These are phyloP conservation scores for Psittacula echo DNA, from an alignment of 2,797 vertebrate species.

Conservation along the genomic window DNA sequence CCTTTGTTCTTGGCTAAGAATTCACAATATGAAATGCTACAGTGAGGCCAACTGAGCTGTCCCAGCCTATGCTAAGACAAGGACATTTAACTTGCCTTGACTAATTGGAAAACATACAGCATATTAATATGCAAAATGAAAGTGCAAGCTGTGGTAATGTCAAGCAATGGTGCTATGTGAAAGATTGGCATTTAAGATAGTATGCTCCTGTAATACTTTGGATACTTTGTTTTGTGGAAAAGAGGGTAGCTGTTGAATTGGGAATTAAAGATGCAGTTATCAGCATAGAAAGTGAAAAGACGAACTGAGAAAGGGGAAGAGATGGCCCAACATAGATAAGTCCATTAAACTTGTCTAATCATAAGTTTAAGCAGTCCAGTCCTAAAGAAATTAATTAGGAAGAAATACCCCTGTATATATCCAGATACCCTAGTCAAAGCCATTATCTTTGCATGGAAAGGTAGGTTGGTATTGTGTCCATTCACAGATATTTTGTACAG, in stretches of 20 bases:
- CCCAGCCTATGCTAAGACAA: slow-evolving; percentile 68
- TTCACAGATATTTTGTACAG: background rate
- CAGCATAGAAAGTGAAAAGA: background rate
- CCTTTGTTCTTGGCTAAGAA: slow-evolving; percentile 43
- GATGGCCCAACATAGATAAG: background rate
- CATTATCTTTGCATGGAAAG: background rate
- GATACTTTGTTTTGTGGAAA: background rate
- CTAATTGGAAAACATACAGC: slow-evolving; percentile 78
- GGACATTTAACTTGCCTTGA: slow-evolving; percentile 78
- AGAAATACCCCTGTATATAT: background rate
- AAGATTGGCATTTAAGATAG: slow-evolving; percentile 36
- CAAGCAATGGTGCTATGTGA: slow-evolving; percentile 32
- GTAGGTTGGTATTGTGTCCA: background rate
- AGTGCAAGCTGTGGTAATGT: slow-evolving; percentile 54
- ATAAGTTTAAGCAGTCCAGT: background rate
- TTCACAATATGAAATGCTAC: slow-evolving; percentile 55
- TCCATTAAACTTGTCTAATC: background rate
- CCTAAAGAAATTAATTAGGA: background rate
- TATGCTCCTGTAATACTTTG: background rate
- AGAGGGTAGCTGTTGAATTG: background rate
- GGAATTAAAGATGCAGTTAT: background rate
- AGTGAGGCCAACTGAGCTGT: slow-evolving; percentile 47
- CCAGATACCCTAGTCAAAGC: background rate
- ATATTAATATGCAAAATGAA: slow-evolving; percentile 78
- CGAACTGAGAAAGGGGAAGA: background rate